Percentiles rank a stretch among this genome's conserved stretches.
phyloP scores from a whole-genome alignment of 2,113 vertebrate genomes.

The Octodon degus region DNA sequence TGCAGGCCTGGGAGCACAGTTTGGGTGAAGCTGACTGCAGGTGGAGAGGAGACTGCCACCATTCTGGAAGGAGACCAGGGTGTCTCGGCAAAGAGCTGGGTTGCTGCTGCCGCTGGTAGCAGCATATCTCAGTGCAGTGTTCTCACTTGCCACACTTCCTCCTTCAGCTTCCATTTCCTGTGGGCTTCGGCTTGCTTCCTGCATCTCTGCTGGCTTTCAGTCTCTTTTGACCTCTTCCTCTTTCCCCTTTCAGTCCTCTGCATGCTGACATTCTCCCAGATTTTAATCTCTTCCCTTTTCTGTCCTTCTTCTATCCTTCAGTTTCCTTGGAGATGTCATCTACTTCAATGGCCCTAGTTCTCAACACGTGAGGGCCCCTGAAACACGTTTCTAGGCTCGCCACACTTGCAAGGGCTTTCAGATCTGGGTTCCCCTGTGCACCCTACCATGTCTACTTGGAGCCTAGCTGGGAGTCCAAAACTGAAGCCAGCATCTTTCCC shows the following conservation, averaged over 20 bases:
- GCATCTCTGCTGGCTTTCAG: background rate
- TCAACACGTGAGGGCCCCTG: background rate
- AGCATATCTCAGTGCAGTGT: background rate
- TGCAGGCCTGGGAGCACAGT: background rate
- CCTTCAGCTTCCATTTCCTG: background rate
- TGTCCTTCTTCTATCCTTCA: background rate
- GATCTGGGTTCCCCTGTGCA: background rate
- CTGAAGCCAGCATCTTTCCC: background rate
- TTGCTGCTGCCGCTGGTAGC: background rate
- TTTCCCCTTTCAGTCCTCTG: background rate
- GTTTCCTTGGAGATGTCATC: background rate
- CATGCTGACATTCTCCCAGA: background rate
- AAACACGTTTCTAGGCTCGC: background rate
- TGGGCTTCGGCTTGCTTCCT: background rate
- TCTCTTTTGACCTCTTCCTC: background rate
- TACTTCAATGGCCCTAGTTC: background rate
- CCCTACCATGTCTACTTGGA: background rate
- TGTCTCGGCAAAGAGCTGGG: background rate
- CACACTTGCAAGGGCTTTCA: background rate
- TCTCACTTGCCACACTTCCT: background rate
- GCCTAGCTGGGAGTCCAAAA: background rate
- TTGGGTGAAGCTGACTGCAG: background rate
- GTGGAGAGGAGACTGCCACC: background rate
- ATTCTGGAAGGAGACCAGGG: background rate
- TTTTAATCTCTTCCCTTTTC: background rate